A percentile compares a stretch with the other conserved stretches of the same genome.
Conservation (phyloP, 2,797 vertebrate genomes). For the Pyrocephalus nanus region DNA sequence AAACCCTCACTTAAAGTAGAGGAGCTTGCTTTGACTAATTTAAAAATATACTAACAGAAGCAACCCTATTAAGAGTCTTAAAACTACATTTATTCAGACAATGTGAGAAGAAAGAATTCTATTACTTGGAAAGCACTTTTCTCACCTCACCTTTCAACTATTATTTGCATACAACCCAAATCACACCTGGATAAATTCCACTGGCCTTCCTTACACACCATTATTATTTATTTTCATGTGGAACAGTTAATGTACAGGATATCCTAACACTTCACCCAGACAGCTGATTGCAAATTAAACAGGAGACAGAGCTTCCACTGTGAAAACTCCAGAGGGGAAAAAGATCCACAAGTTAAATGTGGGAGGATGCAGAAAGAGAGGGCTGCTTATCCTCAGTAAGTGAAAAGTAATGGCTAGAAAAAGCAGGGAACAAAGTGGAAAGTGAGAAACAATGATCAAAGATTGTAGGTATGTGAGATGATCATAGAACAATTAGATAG, state of each 20-base stretch:
- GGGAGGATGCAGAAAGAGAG: neutral
- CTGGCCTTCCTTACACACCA: neutral
- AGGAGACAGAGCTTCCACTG: neutral
- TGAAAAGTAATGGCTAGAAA: neutral
- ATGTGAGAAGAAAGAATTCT: slow-evolving; percentile 1
- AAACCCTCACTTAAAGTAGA: neutral
- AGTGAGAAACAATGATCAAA: neutral
- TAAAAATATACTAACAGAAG: slow-evolving; percentile 12
- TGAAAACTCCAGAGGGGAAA: neutral
- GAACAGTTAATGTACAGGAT: neutral
- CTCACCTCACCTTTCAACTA: neutral
- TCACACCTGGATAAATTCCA: slow-evolving; percentile 15
- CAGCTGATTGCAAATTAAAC: neutral
- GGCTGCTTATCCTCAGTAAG: neutral
- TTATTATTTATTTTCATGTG: neutral
- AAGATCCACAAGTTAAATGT: neutral
- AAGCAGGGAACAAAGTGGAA: neutral
- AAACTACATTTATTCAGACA: neutral
- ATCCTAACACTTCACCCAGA: neutral
- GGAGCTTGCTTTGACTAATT: neutral
- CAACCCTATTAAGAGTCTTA: neutral
- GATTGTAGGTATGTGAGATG: neutral
- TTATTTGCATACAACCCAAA: neutral
- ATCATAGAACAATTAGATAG: neutral
- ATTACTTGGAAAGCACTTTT: neutral